phyloP scores from a whole-genome alignment of 2,888 invertebrate genomes.

The Nipponacmea schrenckii region DNA sequence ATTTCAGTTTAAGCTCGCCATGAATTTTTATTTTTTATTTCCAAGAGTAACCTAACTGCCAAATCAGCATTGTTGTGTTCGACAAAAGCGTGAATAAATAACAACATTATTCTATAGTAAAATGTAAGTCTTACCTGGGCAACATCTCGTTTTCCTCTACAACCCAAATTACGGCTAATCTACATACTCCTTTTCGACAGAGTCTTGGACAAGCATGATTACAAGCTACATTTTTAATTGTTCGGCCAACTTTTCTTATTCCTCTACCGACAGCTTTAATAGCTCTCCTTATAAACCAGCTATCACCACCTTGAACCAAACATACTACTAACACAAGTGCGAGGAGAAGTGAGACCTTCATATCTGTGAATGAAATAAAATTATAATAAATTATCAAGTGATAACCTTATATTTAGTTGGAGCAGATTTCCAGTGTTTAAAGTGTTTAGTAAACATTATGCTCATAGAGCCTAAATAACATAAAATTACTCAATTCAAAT shows the following conservation, averaged over 20 bases:
- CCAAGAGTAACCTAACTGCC: neutral
- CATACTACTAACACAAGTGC: neutral
- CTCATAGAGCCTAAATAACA: no score
- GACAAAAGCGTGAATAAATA: neutral
- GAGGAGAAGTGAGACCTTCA: neutral
- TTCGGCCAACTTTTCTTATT: neutral
- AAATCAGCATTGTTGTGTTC: neutral
- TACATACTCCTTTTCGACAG: neutral
- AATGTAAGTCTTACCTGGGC: neutral
- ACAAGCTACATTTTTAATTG: neutral
- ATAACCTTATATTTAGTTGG: no score
- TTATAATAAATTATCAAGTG: no score
- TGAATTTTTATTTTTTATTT: neutral
- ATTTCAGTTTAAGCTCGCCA: no score
- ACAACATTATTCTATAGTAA: no score
- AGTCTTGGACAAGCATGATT: neutral
- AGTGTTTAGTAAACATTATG: no score
- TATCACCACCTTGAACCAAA: neutral
- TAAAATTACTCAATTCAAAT: no score
- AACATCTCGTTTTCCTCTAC: conserved; percentile 6
- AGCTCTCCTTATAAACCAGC: no score
- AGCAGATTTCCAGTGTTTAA: no score
- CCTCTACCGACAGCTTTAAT: neutral
- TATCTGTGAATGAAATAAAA: neutral
- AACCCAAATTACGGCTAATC: neutral